Base-by-base conservation (phyloP, 2,888 invertebrate species). In the Meteorus colon region DNA sequence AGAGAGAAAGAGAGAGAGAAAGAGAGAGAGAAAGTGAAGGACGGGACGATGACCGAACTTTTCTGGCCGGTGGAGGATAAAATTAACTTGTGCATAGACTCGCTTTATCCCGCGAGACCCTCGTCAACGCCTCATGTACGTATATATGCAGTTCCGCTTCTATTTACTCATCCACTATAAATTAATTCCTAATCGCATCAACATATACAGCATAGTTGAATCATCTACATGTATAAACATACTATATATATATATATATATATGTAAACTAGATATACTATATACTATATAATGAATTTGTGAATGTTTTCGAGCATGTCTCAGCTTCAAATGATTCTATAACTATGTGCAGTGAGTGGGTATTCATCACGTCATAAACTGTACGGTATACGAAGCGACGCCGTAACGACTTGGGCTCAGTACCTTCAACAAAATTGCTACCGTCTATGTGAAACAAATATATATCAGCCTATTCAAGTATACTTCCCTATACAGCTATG, bases 81-180 rank as follows among this genome's bases (percentile, higher is more conserved):
- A 83, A 84, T 84, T 84, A 84, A 84, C 84, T 81, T 80, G 81
- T n/a, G 48, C 6, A 4, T 81, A 78, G 80, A 78, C 59, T 66
- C 48, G 74, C 19, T 71, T 4, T 60, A 60, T 60, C 73, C 76
- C 72, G 14, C 66, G 48, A 65, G 66, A 60, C 67, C 48, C 68
- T 71, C 76, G 37, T 60, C 71, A 45, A 41, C 74, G 27, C 65
- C 63, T 31, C 51, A 45, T 62, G 41, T 41, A 41, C 12, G 41
- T 41, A 41, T 41, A 34, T 31, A n/a, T 51, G 31, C 31, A 31
- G 24, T 67, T 31, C 19, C 67, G 55, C 74, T 29, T 68, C 16
- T 67, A 51, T 27, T 45, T 34, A 45, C 29, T 41, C 27, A 45
- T 31, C 19, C 31, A 62, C 27, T 10, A 74, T 79, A 79, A 83